Evolutionary conservation across 2,888 invertebrate genomes (phyloP).

Genomic region (Leucophenga maculata): DNA sequence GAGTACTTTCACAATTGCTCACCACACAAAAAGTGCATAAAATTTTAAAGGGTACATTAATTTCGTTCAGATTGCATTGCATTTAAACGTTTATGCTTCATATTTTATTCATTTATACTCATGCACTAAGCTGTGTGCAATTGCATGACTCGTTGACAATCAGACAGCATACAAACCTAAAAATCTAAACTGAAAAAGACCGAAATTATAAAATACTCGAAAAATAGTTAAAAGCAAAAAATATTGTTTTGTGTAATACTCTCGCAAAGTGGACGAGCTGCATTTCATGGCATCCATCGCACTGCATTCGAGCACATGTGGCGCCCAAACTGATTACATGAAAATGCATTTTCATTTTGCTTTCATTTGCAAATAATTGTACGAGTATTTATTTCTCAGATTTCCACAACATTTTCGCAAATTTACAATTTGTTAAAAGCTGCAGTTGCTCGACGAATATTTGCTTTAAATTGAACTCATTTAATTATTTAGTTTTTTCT

Average conservation of each 20-base stretch:
- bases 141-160: constrained; percentile 52
- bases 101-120: constrained; percentile 19
- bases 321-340: background rate
- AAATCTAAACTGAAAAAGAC: background rate
- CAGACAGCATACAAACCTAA: background rate
- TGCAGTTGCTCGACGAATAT: constrained; percentile 41
- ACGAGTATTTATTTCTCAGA: background rate
- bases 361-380: background rate
- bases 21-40: no score
- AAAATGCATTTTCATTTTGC: background rate
- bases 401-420: constrained; percentile 47
- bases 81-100: background rate
- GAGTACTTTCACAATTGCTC: no score
- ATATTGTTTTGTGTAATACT: background rate
- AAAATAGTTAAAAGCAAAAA: background rate
- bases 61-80: background rate
- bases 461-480: constrained; percentile 42
- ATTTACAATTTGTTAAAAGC: constrained; percentile 59
- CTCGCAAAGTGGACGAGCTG: background rate
- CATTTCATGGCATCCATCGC: background rate
- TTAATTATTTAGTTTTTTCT: constrained; percentile 46
- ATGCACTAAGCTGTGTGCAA: constrained; percentile 33
- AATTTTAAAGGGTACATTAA: background rate
- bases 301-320: background rate
- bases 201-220: background rate